Evolutionary conservation across 2,797 vertebrate species (phyloP).

Genomic region (Sebastes steindachneri): DNA sequence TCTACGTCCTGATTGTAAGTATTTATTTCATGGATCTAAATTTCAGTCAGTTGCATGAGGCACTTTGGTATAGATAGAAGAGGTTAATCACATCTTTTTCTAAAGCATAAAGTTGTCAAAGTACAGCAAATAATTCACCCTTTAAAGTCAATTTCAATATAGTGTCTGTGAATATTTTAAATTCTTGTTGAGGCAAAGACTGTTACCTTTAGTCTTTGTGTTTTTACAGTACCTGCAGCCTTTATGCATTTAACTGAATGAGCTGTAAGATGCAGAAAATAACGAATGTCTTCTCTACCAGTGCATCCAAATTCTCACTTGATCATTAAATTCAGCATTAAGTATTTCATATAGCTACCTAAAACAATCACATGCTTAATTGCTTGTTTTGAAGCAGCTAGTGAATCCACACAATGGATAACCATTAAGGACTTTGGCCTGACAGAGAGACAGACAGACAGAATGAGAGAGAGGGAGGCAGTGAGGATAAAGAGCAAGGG

Average conservation of each 20-base stretch:
- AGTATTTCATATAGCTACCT: not conserved
- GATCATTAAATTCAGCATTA: not conserved
- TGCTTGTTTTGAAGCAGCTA: slow-evolving; percentile 6
- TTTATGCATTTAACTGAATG: not conserved
- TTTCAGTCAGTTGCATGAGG: not conserved
- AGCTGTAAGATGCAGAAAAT: not conserved
- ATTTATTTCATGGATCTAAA: not conserved
- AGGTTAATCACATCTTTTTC: not conserved
- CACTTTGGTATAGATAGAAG: not conserved
- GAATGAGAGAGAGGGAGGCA: not conserved
- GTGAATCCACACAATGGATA: slow-evolving; percentile 42
- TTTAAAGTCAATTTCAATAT: not conserved
- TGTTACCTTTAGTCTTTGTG: not conserved
- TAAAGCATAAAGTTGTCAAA: not conserved
- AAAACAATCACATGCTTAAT: not conserved
- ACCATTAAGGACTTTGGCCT: slow-evolving; percentile 72
- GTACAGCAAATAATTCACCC: not conserved
- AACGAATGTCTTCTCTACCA: not conserved
- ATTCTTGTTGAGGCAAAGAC: not conserved
- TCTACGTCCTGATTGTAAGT: slow-evolving; percentile 83
- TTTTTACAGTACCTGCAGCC: not conserved
- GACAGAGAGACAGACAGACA: not conserved
- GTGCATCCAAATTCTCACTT: not conserved
- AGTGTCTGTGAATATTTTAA: not conserved
- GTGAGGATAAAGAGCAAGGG: not conserved